Percentiles rank a stretch among this genome's conserved stretches.
Conservation (phyloP, 2,888 invertebrate species). For the Ophion ellenae region DNA sequence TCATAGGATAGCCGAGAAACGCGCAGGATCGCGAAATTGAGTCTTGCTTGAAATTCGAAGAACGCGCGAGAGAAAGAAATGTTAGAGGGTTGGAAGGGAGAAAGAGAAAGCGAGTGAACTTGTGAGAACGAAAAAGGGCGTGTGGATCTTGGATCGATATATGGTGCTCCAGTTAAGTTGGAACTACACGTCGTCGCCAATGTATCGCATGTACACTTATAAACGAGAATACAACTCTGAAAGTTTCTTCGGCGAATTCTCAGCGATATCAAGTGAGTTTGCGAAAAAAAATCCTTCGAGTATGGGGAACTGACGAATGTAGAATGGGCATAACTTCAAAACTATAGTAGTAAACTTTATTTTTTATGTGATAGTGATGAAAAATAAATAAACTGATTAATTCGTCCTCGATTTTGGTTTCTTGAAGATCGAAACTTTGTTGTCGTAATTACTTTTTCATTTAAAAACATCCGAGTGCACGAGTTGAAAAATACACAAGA, state of each 20-base stretch:
- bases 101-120: neutral
- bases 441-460: too few relatives aligned
- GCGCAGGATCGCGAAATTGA: conserved; percentile 37
- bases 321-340: neutral
- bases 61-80: conserved; percentile 31
- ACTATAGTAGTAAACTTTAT: neutral
- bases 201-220: neutral
- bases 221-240: neutral
- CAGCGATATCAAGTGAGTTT: neutral
- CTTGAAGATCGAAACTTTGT: too few relatives aligned
- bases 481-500: neutral
- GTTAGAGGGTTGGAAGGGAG: conserved; percentile 11
- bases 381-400: neutral
- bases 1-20: neutral
- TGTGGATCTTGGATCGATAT: conserved; percentile 35
- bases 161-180: conserved; percentile 27
- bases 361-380: neutral
- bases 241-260: conserved; percentile 11
- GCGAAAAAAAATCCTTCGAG: neutral
- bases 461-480: too few relatives aligned
- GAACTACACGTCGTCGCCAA: neutral
- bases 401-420: neutral
- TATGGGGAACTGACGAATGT: neutral
- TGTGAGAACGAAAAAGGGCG: neutral
- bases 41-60: conserved; percentile 44